Evolutionary conservation across 2,888 invertebrate genomes (phyloP).

Genomic region (Mamestra brassicae): DNA sequence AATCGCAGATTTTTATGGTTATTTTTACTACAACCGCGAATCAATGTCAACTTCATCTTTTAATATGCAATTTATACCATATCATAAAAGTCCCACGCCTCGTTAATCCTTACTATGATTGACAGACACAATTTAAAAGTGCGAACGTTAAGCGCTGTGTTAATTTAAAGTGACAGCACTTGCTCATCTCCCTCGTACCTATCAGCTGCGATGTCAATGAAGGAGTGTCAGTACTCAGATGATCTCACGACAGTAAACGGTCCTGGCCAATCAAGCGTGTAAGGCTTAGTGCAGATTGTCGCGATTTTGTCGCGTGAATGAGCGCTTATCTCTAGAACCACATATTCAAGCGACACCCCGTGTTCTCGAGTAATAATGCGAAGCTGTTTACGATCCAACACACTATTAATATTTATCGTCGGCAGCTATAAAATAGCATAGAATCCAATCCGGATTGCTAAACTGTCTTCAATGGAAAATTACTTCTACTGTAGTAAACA

Average conservation of each 20-base stretch:
- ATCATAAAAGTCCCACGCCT: slow-evolving; percentile 2
- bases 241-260: neutral
- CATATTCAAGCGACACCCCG: neutral
- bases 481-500: neutral
- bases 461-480: neutral
- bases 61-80: neutral
- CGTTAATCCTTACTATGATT: slow-evolving; percentile 12
- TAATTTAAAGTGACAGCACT: slow-evolving; percentile 27
- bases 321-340: too few relatives aligned
- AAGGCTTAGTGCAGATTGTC: neutral
- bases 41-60: neutral
- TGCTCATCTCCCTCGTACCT: neutral
- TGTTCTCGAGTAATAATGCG: neutral
- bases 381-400: neutral
- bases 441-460: neutral
- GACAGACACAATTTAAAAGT: slow-evolving; percentile 24
- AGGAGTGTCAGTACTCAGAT: slow-evolving; percentile 7
- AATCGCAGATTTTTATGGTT: neutral
- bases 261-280: slow-evolving; percentile 3
- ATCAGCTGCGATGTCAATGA: neutral
- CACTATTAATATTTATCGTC: neutral
- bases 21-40: slow-evolving; percentile 12
- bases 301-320: neutral
- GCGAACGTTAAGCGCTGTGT: neutral
- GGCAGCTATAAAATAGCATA: neutral